A percentile compares a stretch with the other conserved stretches of the same genome.
Conservation (phyloP, 2,113 vertebrate genomes). For the Clarias gariepinus region DNA sequence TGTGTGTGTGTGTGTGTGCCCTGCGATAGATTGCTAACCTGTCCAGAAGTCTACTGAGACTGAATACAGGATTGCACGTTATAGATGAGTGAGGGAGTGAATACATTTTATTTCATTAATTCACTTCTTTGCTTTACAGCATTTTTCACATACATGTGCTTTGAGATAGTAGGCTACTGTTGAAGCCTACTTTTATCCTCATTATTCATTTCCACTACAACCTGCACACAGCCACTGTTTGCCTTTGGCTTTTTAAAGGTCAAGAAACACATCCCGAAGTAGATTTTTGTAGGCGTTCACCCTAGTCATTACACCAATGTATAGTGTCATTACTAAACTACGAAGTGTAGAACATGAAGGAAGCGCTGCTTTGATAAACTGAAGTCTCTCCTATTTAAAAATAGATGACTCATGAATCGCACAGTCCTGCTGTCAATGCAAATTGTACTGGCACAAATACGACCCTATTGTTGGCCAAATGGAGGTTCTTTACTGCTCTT, state of each 20-base stretch:
- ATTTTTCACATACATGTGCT: neutral
- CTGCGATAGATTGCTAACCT: too few relatives aligned
- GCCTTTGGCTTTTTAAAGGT: slow-evolving; percentile 3
- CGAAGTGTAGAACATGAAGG: slow-evolving; percentile 15
- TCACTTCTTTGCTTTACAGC: neutral
- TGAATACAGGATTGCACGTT: too few relatives aligned
- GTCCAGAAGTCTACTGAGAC: too few relatives aligned
- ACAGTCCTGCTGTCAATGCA: slow-evolving; percentile 20
- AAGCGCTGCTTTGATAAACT: slow-evolving; percentile 6
- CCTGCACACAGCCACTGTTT: neutral
- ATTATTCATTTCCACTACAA: neutral
- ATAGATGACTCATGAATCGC: slow-evolving; percentile 30
- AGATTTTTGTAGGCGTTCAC: neutral
- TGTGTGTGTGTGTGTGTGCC: too few relatives aligned
- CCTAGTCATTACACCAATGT: neutral
- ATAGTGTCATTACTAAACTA: slow-evolving; percentile 5
- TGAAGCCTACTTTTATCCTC: neutral
- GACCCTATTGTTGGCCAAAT: slow-evolving; percentile 42
- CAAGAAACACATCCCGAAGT: slow-evolving; percentile 4
- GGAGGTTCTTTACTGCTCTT: slow-evolving; percentile 1
- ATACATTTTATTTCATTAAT: neutral
- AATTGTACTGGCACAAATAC: slow-evolving; percentile 32
- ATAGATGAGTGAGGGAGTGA: too few relatives aligned
- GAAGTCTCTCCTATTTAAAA: slow-evolving; percentile 23
- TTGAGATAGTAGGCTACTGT: neutral